Percentiles rank a stretch among this genome's conserved stretches.
These are phyloP conservation scores for Erethizon dorsatum DNA, from an alignment of 2,797 vertebrate species.

Conservation along the genomic window DNA sequence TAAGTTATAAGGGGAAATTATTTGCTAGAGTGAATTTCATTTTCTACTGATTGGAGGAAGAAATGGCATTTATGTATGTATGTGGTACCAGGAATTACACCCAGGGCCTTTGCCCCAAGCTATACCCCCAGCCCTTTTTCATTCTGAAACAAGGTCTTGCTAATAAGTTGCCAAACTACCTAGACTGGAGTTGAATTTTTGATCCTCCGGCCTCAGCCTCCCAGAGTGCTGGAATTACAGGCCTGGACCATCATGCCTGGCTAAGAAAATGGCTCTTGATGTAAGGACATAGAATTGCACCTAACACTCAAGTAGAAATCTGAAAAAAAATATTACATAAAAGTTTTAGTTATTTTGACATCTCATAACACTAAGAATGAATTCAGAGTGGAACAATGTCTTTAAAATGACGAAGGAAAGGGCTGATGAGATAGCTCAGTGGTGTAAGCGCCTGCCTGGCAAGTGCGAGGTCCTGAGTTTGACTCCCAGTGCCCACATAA, in stretches of 20 bases:
- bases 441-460: no score
- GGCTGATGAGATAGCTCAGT: no score
- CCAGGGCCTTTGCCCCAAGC: background rate
- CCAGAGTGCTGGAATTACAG: background rate
- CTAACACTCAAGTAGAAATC: background rate
- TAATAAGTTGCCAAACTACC: background rate
- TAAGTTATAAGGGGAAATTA: background rate
- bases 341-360: constrained; percentile 3
- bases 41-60: background rate
- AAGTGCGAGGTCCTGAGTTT: no score
- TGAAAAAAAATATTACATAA: background rate
- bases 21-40: background rate
- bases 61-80: background rate
- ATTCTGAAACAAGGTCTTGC: background rate
- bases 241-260: background rate
- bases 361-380: constrained; percentile 10
- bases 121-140: background rate
- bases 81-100: background rate
- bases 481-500: no score
- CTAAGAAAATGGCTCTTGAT: background rate
- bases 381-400: background rate
- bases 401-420: no score
- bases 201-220: background rate
- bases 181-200: background rate
- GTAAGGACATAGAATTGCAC: background rate